Evolutionary conservation across 2,113 vertebrate genomes (phyloP).

Genomic region (Turdus rufiventris): DNA sequence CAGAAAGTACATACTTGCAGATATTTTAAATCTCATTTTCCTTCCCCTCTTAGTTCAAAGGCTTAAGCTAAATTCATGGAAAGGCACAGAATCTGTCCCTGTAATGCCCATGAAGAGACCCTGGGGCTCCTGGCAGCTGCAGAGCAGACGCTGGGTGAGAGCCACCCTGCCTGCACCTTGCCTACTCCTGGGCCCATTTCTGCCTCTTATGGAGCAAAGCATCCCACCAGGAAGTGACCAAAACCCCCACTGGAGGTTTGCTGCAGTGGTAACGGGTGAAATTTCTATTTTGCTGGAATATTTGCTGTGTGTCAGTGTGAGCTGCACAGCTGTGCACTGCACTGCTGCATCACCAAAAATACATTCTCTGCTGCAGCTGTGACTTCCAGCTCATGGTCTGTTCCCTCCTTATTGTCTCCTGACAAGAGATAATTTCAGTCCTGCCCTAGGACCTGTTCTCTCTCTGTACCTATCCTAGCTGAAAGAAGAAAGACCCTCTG

Average conservation of each 20-base stretch:
- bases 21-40: neutral
- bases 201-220: neutral
- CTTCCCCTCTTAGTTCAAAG: neutral
- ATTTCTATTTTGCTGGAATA: neutral
- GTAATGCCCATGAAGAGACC: no score
- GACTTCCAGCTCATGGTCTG: neutral
- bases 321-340: neutral
- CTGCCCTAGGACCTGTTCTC: neutral
- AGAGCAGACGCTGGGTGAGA: neutral
- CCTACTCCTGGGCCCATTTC: rapidly evolving
- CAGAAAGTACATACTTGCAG: neutral
- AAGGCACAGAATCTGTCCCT: neutral
- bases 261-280: neutral
- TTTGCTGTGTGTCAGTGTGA: neutral
- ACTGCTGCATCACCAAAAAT: neutral
- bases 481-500: neutral
- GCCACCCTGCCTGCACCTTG: neutral
- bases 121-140: neutral
- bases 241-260: rapidly evolving
- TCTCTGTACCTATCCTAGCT: neutral
- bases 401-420: neutral
- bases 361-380: neutral
- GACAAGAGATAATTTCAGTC: neutral
- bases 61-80: neutral
- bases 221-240: rapidly evolving